Evolutionary conservation across 2,113 vertebrate genomes (phyloP), one percentile per base, ranked within the genome.

Genomic region (Ursus arctos): DNA sequence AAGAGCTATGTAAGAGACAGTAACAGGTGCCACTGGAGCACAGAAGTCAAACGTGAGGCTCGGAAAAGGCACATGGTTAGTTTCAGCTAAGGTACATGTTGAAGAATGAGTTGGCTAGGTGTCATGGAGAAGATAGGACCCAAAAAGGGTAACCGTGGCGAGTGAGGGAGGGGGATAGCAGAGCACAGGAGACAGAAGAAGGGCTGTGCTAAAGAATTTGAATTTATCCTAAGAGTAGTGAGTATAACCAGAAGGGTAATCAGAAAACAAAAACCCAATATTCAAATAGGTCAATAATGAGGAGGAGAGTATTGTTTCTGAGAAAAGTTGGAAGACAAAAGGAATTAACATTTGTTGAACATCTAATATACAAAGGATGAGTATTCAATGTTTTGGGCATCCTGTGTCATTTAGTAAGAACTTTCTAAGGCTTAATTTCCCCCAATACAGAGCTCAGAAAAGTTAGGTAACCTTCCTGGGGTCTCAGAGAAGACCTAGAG

Each of bases 251-350:
- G 79, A 91, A 82, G 59, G 16, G 2, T n/a, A 6, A 81, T 82
- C 53, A 82, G 40, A 93, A 97, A 93, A 77, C 9, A 84, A 43
- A 28, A 63, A 77, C 33, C 22, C n/a, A 47, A 82, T 74, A 91
- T 61, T 81, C 72, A 95, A 72, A 67, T 81, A 49, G 93, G 7
- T 77, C n/a, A 59, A 33, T 76, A 71, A 51, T 47, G 8, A 93
- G 36, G 47, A 91, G 49, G 28, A 88, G 10, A 86, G 36, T 77
- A n/a, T 28, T 36, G 7, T 96, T 81, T 71, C 24, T 82, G 47
- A 33, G 21, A 79, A 84, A 94, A 91, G 13, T 53, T 94, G 33
- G 31, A 90, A 16, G 7, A 84, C 21, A 90, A 93, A 79, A 74
- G 19, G 43, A 77, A 63, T 31, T 47, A 69, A n/a, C 31, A 43